These are phyloP conservation scores for Chamaea fasciata DNA, from an alignment of 2,113 vertebrate species.

Conservation along the genomic window DNA sequence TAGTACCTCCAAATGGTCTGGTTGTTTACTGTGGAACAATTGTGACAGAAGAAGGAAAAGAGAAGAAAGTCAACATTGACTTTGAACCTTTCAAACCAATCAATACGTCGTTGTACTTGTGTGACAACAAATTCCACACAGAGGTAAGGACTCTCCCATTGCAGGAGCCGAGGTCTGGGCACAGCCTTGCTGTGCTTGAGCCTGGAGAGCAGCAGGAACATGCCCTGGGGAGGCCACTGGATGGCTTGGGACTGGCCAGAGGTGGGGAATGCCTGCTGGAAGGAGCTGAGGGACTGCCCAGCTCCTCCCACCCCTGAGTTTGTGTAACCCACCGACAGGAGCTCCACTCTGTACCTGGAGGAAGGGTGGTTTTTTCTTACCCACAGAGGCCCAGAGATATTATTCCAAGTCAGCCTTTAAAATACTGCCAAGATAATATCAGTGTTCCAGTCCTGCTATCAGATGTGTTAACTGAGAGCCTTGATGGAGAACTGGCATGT, in stretches of 20 bases:
- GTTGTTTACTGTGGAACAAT: constrained; percentile 99
- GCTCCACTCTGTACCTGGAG: neutral
- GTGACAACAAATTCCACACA: constrained; percentile 99
- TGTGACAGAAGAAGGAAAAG: constrained; percentile 99
- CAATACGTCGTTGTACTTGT: constrained; percentile 98
- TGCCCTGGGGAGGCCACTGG: neutral
- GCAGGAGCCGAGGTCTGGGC: neutral
- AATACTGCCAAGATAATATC: neutral
- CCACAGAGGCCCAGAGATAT: neutral
- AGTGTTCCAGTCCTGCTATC: neutral
- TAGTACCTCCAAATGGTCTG: constrained; percentile 98
- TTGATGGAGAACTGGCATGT: neutral
- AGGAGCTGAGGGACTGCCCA: neutral
- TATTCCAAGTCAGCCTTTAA: neutral
- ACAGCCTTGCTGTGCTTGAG: neutral
- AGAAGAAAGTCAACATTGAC: constrained; percentile 99
- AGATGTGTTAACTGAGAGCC: neutral
- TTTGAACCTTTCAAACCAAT: constrained; percentile 99
- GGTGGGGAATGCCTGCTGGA: neutral
- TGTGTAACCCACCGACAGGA: neutral
- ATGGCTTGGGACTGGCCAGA: neutral
- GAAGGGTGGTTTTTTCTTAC: neutral
- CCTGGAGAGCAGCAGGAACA: neutral
- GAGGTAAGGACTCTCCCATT: constrained; percentile 79
- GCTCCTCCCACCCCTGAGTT: neutral